phyloP scores from a whole-genome alignment of 1,140 invertebrate species.

The Lutraria rhynchaena region DNA sequence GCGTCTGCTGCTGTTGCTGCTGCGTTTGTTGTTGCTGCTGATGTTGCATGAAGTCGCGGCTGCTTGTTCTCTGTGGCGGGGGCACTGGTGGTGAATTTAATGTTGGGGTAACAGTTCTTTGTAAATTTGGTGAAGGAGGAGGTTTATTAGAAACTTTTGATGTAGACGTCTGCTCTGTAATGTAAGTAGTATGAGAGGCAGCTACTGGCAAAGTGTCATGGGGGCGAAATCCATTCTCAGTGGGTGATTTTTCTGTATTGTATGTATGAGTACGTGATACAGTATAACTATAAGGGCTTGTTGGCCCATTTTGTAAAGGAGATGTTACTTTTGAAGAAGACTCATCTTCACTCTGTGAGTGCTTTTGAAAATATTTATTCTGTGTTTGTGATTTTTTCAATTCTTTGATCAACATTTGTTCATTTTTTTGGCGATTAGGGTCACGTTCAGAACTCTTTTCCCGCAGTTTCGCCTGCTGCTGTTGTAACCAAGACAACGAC shows the following conservation, averaged over 20 bases:
- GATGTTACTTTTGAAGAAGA: conserved; percentile 67
- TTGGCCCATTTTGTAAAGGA: conserved; percentile 70
- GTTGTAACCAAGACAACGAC: conserved; percentile 79
- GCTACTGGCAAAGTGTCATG: conserved; percentile 52
- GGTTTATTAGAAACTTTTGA: conserved; percentile 73
- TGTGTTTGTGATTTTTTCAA: conserved; percentile 75
- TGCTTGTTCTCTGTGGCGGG: conserved; percentile 81
- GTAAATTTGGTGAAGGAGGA: conserved; percentile 72
- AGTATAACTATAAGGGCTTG: conserved; percentile 64
- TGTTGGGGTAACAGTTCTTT: conserved; percentile 82
- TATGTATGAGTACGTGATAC: conserved; percentile 67
- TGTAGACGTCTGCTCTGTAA: conserved; percentile 52
- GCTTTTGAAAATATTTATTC: conserved; percentile 77
- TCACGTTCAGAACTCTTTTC: conserved; percentile 68
- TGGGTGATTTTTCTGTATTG: conserved; percentile 65
- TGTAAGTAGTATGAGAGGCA: conserved; percentile 57
- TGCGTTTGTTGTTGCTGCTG: conserved; percentile 66
- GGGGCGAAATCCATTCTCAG: conserved; percentile 18
- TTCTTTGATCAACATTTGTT: conserved; percentile 80
- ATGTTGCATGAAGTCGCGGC: conserved; percentile 78
- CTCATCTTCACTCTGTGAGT: conserved; percentile 74
- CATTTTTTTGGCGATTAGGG: conserved; percentile 69
- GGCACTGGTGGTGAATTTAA: conserved; percentile 83
- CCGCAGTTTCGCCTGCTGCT: conserved; percentile 82
- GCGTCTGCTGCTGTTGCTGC: conserved; percentile 63